Percentiles rank a stretch among this genome's conserved stretches.
Conservation (phyloP, 37 sponge, comb jelly and placozoan genomes). For the Halichondria panicea region DNA sequence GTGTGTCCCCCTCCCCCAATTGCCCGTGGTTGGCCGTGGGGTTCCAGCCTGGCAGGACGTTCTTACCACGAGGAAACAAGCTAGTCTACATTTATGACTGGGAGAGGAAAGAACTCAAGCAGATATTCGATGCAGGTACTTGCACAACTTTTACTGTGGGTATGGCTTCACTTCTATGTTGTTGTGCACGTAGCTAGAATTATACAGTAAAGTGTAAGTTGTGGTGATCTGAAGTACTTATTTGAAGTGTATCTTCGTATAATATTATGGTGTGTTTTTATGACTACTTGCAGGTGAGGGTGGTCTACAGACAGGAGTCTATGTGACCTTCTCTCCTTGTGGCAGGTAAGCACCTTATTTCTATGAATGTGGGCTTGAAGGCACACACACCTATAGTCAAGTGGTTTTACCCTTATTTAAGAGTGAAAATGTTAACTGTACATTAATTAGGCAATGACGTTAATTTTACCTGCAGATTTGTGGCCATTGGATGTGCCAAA, state of each 20-base stretch:
- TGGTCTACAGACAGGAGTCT: conserved; percentile 44
- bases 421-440: neutral
- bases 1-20: conserved; percentile 43
- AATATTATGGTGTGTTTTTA: neutral
- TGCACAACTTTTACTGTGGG: no score
- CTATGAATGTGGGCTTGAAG: neutral
- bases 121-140: conserved; percentile 77
- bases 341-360: conserved; percentile 53
- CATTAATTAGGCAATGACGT: neutral
- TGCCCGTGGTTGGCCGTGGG: conserved; percentile 58
- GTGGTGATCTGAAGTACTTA: neutral
- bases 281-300: conserved; percentile 53
- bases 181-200: neutral
- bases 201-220: neutral
- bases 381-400: neutral
- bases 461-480: conserved; percentile 1
- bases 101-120: conserved; percentile 34
- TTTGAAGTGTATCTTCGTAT: neutral
- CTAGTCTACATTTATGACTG: conserved; percentile 55
- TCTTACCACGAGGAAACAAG: conserved; percentile 53
- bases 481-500: conserved; percentile 58
- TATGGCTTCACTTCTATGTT: neutral
- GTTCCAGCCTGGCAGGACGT: conserved; percentile 71
- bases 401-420: neutral
- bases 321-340: conserved; percentile 55